Base-by-base conservation (phyloP, 2,113 vertebrate species). In the Protomyctophum bolini region DNA sequence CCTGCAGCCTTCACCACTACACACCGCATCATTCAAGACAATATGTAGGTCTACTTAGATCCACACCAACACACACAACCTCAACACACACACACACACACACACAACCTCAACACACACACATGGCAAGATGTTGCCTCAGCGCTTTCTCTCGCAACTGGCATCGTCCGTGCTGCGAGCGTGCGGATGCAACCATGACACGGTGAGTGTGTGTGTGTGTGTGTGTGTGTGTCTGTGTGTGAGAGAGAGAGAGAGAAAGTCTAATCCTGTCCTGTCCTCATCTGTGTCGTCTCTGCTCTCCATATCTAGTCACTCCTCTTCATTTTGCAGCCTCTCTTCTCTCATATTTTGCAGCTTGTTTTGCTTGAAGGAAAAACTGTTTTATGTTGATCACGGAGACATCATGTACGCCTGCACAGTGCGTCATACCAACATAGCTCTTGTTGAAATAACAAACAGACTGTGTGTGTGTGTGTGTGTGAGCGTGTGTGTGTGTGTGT, bases 171-270 rank as follows among this genome's bases (percentile, higher is more conserved):
- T 92, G 58, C 88, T 92, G 75, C 80, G 85, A 75, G 88, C 87
- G 71, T 91, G 92, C 1, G 93, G 91, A 67, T 94, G 91, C 87
- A 89, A 88, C 82, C 89, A 87, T 14, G 91, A 92, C 82, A 82
- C 84, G 92, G 93, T 94, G 90, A 94, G 93, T 94, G 82, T 62
- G 77, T 76, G 82, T 70, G 60, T 75, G 74, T 51, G 58, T 51
- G 28, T 60, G 58, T 8, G 64, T 15, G 64, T 41, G 63, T n/a
- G 48, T 50, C 48, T 29, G 62, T 51, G 62, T 21, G 21, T 21
- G 21, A 14, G n/a, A 14, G 58, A 11, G 63, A 10, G 62, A 6
- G 66, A 12, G 55, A 51, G 58, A 54, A 68, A 69, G 28, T 1
- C 21, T 21, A 63, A 62, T 73, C 47, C 63, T 81, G n/a, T 75